These are phyloP conservation scores for Biston betularia DNA, from an alignment of 2,888 invertebrate genomes.

Conservation along the genomic window DNA sequence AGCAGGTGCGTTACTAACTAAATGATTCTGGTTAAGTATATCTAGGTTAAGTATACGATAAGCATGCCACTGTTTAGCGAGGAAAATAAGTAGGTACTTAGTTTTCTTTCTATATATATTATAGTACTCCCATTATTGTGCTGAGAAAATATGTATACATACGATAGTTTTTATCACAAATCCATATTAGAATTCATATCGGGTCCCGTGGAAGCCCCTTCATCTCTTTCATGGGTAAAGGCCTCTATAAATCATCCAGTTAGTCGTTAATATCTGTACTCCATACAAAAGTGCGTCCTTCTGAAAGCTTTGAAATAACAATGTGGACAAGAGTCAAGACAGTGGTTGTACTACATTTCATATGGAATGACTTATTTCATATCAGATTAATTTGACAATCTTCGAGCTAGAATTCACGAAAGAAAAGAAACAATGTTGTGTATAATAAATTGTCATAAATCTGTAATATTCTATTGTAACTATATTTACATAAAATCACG, in stretches of 20 bases:
- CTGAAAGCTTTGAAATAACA: slow-evolving; percentile 52
- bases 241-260: slow-evolving; percentile 77
- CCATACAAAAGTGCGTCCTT: slow-evolving; percentile 66
- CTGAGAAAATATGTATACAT: slow-evolving; percentile 38
- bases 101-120: background rate
- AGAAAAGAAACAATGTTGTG: too few relatives aligned
- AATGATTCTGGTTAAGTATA: background rate
- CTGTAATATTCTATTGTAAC: too few relatives aligned
- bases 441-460: too few relatives aligned
- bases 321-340: slow-evolving; percentile 43
- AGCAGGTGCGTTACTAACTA: background rate
- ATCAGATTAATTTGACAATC: background rate
- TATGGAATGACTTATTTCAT: background rate
- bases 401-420: too few relatives aligned
- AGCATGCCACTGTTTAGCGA: too few relatives aligned
- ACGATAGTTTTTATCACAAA: slow-evolving; percentile 61
- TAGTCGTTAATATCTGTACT: slow-evolving; percentile 73
- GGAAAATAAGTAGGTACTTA: background rate
- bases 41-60: too few relatives aligned
- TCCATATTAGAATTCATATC: slow-evolving; percentile 77
- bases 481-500: too few relatives aligned
- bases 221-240: slow-evolving; percentile 73
- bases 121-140: slow-evolving; percentile 6
- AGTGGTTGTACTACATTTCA: background rate
- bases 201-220: slow-evolving; percentile 70